These are phyloP conservation scores for Mormyrus lacerda DNA, from an alignment of 2,113 vertebrate species.

Conservation along the genomic window DNA sequence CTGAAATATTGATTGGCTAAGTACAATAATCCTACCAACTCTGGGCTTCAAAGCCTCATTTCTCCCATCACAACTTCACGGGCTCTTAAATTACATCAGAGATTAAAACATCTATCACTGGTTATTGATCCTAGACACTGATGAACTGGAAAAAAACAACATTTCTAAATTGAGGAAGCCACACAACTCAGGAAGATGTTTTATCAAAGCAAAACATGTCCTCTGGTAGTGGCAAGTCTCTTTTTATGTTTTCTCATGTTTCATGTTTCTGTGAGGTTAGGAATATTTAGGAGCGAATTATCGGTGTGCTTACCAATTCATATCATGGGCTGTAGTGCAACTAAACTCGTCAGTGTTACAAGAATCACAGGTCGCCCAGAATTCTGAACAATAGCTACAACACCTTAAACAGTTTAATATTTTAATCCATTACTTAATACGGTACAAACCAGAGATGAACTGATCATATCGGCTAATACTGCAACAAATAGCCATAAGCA, in stretches of 20 bases:
- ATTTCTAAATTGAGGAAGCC: background rate
- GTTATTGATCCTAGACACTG: background rate
- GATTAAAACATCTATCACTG: background rate
- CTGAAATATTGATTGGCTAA: background rate
- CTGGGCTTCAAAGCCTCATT: background rate
- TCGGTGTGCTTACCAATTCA: background rate
- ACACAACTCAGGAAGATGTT: background rate
- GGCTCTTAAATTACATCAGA: background rate
- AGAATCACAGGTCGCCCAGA: background rate
- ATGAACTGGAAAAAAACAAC: background rate
- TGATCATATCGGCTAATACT: too few relatives aligned
- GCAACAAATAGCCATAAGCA: too few relatives aligned
- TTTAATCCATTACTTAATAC: too few relatives aligned
- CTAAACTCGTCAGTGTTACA: background rate
- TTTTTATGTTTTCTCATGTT: background rate
- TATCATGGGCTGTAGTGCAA: background rate
- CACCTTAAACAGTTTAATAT: too few relatives aligned
- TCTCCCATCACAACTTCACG: background rate
- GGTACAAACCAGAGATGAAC: too few relatives aligned
- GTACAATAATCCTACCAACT: background rate
- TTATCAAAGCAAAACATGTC: background rate
- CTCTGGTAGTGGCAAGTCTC: background rate
- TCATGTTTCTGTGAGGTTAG: background rate
- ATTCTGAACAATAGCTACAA: too few relatives aligned
- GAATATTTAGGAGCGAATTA: background rate